phyloP scores from a whole-genome alignment of 2,113 vertebrate genomes.

The Aptenodytes patagonicus region DNA sequence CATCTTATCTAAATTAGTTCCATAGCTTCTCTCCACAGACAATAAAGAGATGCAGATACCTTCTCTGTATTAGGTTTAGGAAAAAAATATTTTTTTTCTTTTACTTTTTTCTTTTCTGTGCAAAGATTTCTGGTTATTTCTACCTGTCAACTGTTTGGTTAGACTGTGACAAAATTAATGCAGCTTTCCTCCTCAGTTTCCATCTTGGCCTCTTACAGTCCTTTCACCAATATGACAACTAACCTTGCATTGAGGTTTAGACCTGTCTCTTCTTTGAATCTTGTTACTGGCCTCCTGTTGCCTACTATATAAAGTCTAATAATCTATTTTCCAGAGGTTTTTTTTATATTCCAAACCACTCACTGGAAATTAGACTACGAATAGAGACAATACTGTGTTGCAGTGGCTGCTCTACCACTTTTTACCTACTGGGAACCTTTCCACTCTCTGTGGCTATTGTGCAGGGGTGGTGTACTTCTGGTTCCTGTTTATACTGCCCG shows the following conservation, averaged over 20 bases:
- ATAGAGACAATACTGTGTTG: not conserved
- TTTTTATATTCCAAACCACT: not conserved
- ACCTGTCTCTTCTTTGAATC: not conserved
- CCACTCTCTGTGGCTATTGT: accelerated
- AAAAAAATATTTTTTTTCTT: not conserved
- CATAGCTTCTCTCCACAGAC: not conserved
- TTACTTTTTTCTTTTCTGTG: not conserved
- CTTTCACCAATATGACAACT: not conserved
- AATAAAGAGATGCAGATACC: not conserved
- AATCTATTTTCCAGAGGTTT: not conserved
- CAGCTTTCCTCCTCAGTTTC: not conserved
- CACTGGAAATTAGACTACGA: not conserved
- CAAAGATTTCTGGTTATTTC: not conserved
- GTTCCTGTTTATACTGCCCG: accelerated
- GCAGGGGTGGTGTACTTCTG: not conserved
- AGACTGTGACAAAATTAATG: not conserved
- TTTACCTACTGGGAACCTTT: not conserved
- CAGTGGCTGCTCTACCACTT: accelerated
- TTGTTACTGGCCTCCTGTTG: not conserved
- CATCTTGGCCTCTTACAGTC: not conserved
- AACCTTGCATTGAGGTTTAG: not conserved
- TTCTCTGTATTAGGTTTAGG: not conserved
- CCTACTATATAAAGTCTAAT: not conserved
- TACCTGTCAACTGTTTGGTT: not conserved
- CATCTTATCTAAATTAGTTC: not conserved